A percentile compares a stretch with the other conserved stretches of the same genome.
phyloP scores from a whole-genome alignment of 2,113 vertebrate species.

The Pteropus alecto region DNA sequence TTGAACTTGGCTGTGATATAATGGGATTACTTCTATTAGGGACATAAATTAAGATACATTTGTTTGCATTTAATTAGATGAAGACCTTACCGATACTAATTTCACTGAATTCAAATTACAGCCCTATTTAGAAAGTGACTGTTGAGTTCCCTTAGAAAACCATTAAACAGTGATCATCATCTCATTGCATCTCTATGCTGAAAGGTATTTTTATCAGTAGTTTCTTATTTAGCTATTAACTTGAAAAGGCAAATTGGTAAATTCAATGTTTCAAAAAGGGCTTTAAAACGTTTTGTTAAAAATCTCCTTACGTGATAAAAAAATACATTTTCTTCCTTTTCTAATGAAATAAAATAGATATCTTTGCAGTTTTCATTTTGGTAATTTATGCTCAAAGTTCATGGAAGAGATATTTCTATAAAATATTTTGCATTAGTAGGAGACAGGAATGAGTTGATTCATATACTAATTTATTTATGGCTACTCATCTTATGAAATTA shows the following conservation, averaged over 20 bases:
- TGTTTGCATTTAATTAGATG: slow-evolving; percentile 47
- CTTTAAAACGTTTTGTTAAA: slow-evolving; percentile 25
- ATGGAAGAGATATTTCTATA: slow-evolving; percentile 28
- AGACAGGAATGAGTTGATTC: slow-evolving; percentile 61
- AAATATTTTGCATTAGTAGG: slow-evolving; percentile 35
- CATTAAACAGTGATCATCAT: not conserved
- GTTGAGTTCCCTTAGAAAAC: not conserved
- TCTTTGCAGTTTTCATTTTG: slow-evolving; percentile 11
- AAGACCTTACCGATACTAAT: not conserved
- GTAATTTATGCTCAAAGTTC: slow-evolving; percentile 31
- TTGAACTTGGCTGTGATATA: slow-evolving; percentile 26
- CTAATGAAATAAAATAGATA: not conserved
- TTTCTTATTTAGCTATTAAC: slow-evolving; percentile 2
- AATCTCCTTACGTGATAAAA: not conserved
- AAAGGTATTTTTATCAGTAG: not conserved
- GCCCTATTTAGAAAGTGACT: not conserved
- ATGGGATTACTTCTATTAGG: not conserved
- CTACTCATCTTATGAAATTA: slow-evolving; percentile 68
- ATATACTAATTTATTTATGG: slow-evolving; percentile 60
- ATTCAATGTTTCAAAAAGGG: not conserved
- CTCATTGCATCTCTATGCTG: not conserved
- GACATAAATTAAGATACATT: slow-evolving; percentile 35
- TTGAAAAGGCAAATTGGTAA: not conserved
- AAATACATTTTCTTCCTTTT: not conserved
- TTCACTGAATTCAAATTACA: slow-evolving; percentile 39